Conservation (phyloP, 2,797 vertebrate genomes). For the Falco rusticolus region DNA sequence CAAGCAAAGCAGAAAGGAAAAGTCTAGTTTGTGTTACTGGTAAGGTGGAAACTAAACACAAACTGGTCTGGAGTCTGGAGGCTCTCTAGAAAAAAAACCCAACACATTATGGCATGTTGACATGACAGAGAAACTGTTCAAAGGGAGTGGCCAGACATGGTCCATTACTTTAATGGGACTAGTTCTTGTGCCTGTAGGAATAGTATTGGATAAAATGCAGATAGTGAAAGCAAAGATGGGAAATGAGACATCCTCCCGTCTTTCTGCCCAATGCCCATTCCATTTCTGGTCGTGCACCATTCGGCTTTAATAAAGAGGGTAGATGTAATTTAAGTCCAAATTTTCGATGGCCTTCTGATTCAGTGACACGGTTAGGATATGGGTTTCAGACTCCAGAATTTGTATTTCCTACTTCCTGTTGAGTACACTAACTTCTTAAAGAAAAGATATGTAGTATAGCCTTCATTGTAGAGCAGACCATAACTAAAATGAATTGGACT, state of each 20-base stretch:
- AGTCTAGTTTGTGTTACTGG: background rate
- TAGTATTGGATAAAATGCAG: background rate
- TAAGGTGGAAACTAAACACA: constrained; percentile 23
- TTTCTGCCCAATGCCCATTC: background rate
- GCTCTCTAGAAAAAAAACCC: background rate
- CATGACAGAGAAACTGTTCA: background rate
- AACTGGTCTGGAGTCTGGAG: background rate
- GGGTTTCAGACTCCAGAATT: background rate
- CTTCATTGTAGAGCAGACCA: background rate
- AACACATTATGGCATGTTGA: background rate
- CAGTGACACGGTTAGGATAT: background rate
- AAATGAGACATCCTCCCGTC: background rate
- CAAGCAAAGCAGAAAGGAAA: background rate
- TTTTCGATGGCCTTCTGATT: background rate
- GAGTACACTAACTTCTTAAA: background rate
- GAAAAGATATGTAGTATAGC: background rate
- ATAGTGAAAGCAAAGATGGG: background rate
- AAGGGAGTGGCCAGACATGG: background rate
- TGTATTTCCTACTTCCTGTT: background rate
- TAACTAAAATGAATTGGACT: background rate
- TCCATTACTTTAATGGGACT: background rate
- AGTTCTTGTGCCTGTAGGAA: background rate
- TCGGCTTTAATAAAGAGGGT: background rate
- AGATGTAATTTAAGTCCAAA: background rate
- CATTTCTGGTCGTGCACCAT: background rate